Conservation (phyloP, 1,140 invertebrate species). For the Caenorhabditis briggsae region DNA sequence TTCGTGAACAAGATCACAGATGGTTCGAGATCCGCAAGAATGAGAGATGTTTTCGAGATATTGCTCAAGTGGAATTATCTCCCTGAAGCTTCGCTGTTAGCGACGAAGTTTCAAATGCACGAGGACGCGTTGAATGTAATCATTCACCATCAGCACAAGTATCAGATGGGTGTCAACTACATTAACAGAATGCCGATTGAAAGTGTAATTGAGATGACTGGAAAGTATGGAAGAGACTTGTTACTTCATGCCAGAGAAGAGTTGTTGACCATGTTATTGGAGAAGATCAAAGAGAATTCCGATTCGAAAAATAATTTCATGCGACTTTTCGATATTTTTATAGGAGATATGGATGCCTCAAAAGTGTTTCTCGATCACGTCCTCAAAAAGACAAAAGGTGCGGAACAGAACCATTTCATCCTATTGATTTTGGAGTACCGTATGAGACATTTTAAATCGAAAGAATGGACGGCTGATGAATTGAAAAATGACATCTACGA, state of each 20-base stretch:
- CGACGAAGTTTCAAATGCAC: constrained; percentile 44
- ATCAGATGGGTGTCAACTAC: constrained; percentile 17
- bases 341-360: constrained; percentile 34
- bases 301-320: constrained; percentile 22
- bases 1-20: constrained; percentile 69
- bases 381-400: not conserved
- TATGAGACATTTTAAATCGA: constrained; percentile 3
- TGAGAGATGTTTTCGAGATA: constrained; percentile 43
- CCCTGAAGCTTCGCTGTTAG: not conserved
- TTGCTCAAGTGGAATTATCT: constrained; percentile 33
- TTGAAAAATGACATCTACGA: not conserved
- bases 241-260: constrained; percentile 19
- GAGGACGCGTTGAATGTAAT: constrained; percentile 24
- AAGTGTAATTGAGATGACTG: constrained; percentile 47
- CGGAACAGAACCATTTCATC: not conserved
- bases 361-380: constrained; percentile 1
- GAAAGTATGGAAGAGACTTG: constrained; percentile 42
- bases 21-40: constrained; percentile 10
- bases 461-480: not conserved
- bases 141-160: constrained; percentile 42
- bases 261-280: constrained; percentile 28
- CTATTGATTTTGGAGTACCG: constrained; percentile 17
- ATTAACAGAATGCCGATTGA: constrained; percentile 31
- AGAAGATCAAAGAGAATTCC: constrained; percentile 34
- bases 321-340: constrained; percentile 27